Evolutionary conservation across 2,797 vertebrate species (phyloP).

Genomic region (Chanos chanos): DNA sequence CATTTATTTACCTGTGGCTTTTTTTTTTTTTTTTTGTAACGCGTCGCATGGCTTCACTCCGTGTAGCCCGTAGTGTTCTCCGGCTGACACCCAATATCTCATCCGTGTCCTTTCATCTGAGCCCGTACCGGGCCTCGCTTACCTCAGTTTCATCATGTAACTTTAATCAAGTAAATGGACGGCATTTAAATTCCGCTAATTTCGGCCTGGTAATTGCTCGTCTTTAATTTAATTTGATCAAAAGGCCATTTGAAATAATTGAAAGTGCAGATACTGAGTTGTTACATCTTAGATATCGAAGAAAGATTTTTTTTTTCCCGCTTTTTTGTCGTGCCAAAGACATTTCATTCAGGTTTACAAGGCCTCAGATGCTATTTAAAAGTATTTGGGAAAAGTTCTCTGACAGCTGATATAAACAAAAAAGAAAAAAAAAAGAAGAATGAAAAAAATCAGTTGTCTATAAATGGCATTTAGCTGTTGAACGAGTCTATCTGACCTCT

Average conservation of each 20-base stretch:
- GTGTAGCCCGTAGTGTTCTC: conserved; percentile 56
- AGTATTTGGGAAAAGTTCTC: no score
- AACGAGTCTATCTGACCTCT: conserved; percentile 50
- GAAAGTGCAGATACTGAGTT: conserved; percentile 59
- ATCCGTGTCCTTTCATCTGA: conserved; percentile 69
- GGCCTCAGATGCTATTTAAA: conserved; percentile 20
- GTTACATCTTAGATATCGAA: conserved; percentile 30
- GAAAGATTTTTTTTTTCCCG: conserved; percentile 17
- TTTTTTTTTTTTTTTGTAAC: conserved; percentile 47
- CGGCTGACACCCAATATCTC: conserved; percentile 45
- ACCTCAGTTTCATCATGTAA: conserved; percentile 74
- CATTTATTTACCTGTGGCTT: conserved; percentile 75
- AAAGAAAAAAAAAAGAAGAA: no score
- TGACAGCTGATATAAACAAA: no score
- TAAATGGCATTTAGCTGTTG: conserved; percentile 56
- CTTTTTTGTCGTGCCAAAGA: conserved; percentile 30
- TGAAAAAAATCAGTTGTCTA: conserved; percentile 24
- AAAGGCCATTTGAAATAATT: conserved; percentile 67
- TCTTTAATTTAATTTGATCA: conserved; percentile 76
- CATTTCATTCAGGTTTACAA: conserved; percentile 28
- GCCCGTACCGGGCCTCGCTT: conserved; percentile 67
- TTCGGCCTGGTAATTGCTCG: conserved; percentile 73
- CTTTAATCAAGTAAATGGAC: conserved; percentile 81
- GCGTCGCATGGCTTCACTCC: conserved; percentile 32
- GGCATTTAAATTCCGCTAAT: conserved; percentile 76